Conservation (phyloP, 2,797 vertebrate genomes). For the Choloepus didactylus region DNA sequence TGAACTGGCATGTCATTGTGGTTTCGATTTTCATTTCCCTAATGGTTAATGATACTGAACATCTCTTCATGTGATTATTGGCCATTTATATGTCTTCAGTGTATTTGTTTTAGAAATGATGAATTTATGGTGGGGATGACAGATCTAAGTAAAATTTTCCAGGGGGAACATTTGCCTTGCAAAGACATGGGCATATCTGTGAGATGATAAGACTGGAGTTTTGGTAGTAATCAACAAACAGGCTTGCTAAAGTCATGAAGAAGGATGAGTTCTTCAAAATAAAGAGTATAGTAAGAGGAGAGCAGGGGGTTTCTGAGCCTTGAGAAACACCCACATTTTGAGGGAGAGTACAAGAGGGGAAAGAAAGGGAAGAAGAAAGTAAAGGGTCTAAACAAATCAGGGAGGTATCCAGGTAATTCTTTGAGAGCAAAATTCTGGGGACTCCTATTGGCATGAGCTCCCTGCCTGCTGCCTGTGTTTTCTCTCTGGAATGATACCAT, state of each 20-base stretch:
- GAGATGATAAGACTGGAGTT: not conserved
- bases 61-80: not conserved
- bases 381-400: not conserved
- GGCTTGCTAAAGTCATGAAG: not conserved
- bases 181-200: not conserved
- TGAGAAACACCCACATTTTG: not conserved
- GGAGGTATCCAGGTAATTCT: not conserved
- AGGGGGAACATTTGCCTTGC: not conserved
- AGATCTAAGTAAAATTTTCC: not conserved
- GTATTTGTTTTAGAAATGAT: not conserved
- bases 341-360: not conserved
- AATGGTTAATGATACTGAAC: not conserved
- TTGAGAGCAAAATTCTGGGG: constrained; percentile 34
- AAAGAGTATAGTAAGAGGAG: not conserved
- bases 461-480: not conserved
- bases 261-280: not conserved
- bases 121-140: not conserved
- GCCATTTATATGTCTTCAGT: not conserved
- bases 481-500: not conserved
- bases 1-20: not conserved
- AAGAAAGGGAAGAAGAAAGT: not conserved
- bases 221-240: not conserved
- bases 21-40: not conserved
- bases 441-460: not conserved
- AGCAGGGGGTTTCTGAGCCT: not conserved